These are phyloP conservation scores for Tricholauxania praeusta DNA, from an alignment of 2,888 invertebrate species.

Conservation along the genomic window DNA sequence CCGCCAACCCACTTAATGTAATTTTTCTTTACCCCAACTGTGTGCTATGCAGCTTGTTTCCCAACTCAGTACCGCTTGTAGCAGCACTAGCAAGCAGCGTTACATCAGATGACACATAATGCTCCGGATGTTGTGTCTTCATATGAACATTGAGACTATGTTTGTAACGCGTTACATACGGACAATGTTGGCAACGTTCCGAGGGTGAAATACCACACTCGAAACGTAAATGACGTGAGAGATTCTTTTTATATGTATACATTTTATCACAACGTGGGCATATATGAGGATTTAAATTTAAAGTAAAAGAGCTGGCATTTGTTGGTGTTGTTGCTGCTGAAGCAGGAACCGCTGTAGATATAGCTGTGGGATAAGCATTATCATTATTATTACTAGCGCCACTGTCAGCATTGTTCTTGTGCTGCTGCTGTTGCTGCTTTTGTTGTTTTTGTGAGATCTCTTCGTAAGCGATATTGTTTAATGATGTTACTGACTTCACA, in stretches of 20 bases:
- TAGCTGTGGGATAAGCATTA: background rate
- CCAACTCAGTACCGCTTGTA: background rate
- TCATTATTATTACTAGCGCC: slow-evolving; percentile 2
- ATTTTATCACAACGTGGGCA: slow-evolving; percentile 72
- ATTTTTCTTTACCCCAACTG: no score
- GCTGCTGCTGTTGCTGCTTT: slow-evolving; percentile 35
- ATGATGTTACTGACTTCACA: slow-evolving; percentile 65
- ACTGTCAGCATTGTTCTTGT: slow-evolving; percentile 6
- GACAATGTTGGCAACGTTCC: slow-evolving; percentile 71
- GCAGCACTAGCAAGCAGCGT: slow-evolving; percentile 1
- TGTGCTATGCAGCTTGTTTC: background rate
- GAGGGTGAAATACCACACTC: slow-evolving; percentile 73
- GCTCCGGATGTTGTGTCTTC: slow-evolving; percentile 63
- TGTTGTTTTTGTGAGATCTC: slow-evolving; percentile 47
- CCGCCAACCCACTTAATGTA: no score
- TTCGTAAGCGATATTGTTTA: slow-evolving; percentile 59
- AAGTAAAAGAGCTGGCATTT: background rate
- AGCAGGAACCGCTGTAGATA: background rate
- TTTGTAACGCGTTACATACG: slow-evolving; percentile 70
- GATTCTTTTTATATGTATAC: slow-evolving; percentile 73
- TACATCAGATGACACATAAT: slow-evolving; percentile 35
- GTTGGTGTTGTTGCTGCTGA: slow-evolving; percentile 6
- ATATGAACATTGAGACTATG: slow-evolving; percentile 70
- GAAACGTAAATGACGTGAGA: slow-evolving; percentile 72
- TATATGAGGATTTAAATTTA: slow-evolving; percentile 53